Evolutionary conservation across 2,113 vertebrate species (phyloP).

Genomic region (Notiomystis cincta): DNA sequence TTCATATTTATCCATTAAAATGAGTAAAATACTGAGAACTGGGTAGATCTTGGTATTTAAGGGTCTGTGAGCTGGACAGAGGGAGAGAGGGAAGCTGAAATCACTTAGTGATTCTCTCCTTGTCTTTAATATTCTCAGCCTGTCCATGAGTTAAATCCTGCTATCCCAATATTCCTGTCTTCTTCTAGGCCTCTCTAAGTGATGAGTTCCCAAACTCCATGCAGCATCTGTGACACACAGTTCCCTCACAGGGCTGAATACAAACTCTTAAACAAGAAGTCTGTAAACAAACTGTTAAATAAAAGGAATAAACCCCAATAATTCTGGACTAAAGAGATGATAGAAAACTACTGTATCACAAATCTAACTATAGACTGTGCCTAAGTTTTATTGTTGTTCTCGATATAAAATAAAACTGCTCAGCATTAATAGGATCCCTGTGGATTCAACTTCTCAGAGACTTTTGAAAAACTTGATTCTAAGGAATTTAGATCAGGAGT

Average conservation of each 20-base stretch:
- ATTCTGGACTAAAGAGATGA: not conserved
- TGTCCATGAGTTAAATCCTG: not conserved
- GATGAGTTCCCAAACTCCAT: not conserved
- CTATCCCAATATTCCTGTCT: not conserved
- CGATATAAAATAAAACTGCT: not conserved
- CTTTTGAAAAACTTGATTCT: not conserved
- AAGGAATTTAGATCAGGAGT: not conserved
- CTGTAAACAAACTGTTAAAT: not conserved
- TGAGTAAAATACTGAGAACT: not conserved
- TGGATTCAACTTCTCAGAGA: not conserved
- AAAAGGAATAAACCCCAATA: not conserved
- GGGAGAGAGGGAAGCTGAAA: not conserved
- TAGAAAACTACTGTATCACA: not conserved
- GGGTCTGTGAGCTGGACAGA: not conserved
- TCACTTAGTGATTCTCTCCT: not conserved
- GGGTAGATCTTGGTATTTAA: not conserved
- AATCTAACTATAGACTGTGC: not conserved
- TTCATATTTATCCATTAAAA: not conserved
- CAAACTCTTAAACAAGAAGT: not conserved
- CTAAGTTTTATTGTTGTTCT: not conserved
- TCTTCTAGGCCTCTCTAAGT: not conserved
- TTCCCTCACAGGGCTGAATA: not conserved
- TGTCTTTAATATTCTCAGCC: not conserved
- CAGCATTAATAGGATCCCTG: not conserved
- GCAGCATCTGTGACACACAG: not conserved